Evolutionary conservation across 2,797 vertebrate genomes (phyloP), one percentile per base, ranked within the genome.

Genomic region (Arctocebus calabarensis): DNA sequence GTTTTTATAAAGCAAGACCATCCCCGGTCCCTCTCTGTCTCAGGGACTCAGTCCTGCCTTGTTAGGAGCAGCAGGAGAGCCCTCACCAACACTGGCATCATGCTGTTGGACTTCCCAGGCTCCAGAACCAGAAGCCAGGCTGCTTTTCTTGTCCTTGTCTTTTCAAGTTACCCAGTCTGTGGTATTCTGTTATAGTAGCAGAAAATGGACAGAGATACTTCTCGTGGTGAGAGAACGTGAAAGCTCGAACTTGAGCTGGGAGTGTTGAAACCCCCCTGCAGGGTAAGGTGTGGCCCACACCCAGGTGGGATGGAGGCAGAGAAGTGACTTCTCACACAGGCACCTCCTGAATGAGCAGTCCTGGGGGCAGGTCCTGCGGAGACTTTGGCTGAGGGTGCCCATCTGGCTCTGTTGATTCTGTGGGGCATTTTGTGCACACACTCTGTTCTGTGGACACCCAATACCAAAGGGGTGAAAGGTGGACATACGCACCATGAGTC

Each of bases 341-440:
- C 14, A 5, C 45, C 7, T 13, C 11, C 12, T 43, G 17, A 16
- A 25, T 71, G 32, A 68, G 34, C 64, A 12, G n/a, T 22, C 22
- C 37, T 3, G 3, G 4, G 78, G 23, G 7, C 6, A 37, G 32
- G 5, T 19, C 14, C 25, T 14, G 0, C 16, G n/a, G n/a, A 48
- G 14, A 34, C 62, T 57, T 73, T 81, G 70, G 23, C 64, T 74
- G n/a, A 27, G 27, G 5, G 4, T 5, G 20, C 23, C 32, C 59
- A 5, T 22, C 22, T 79, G n/a, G 12, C 48, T 74, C 61, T 81
- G 16, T 2, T 3, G 9, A 6, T 29, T 23, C 34, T 25, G 48
- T 84, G n/a, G 32, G 66, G 13, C 57, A 32, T 55, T 88, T 64
- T 84, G 43, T 85, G 48, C 70, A n/a, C 9, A 71, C 43, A 22